A percentile compares a stretch with the other conserved stretches of the same genome.
phyloP scores from a whole-genome alignment of 2,888 invertebrate genomes.

The Lomographa bimaculata region DNA sequence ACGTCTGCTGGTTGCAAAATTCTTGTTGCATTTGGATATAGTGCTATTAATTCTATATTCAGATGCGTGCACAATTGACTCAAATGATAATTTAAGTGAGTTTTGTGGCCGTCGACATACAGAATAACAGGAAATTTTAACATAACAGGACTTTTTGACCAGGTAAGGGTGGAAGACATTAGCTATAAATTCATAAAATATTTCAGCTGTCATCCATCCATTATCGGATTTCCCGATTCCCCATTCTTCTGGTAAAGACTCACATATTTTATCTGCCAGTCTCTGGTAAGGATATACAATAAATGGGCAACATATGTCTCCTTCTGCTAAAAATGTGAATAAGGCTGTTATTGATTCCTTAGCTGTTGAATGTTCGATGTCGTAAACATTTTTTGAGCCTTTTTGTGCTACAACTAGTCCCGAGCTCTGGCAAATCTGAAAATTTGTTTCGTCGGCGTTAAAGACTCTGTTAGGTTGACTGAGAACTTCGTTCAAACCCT shows the following conservation, averaged over 20 bases:
- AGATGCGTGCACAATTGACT: too few species aligned
- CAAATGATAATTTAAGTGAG: too few species aligned
- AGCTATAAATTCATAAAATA: constrained; percentile 13
- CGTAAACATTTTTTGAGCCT: constrained; percentile 26
- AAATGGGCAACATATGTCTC: constrained; percentile 17
- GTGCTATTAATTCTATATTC: too few species aligned
- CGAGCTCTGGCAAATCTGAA: not conserved
- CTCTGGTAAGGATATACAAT: constrained; percentile 26
- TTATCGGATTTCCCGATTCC: constrained; percentile 18
- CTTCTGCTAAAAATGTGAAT: constrained; percentile 27
- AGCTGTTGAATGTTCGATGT: too few species aligned
- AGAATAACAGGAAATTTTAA: too few species aligned
- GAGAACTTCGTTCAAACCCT: not conserved
- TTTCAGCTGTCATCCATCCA: constrained; percentile 20
- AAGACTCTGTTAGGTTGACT: not conserved
- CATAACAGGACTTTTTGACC: not conserved
- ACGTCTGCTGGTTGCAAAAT: too few species aligned
- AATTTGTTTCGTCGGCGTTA: constrained; percentile 2
- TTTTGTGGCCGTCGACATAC: too few species aligned
- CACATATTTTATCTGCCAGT: constrained; percentile 18
- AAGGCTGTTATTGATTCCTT: constrained; percentile 19
- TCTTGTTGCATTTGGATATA: too few species aligned
- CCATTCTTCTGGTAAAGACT: constrained; percentile 22
- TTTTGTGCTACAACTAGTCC: constrained; percentile 3
- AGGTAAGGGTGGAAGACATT: too few species aligned